These are phyloP conservation scores for Lasiurus borealis DNA, from an alignment of 2,113 vertebrate species.

Conservation along the genomic window DNA sequence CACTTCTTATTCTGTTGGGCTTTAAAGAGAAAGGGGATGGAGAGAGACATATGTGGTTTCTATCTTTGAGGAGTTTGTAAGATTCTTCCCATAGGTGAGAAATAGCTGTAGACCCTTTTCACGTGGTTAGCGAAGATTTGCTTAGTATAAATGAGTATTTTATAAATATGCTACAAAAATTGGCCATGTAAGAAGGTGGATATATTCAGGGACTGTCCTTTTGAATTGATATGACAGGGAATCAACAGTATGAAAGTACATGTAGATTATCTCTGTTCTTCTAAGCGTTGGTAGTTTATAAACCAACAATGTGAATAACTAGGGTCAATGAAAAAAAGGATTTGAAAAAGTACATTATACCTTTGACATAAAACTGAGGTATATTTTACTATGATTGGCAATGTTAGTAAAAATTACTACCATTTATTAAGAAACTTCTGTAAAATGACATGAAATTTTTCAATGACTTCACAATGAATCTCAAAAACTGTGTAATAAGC, in stretches of 20 bases:
- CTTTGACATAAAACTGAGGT: background rate
- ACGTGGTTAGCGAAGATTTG: background rate
- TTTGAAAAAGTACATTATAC: background rate
- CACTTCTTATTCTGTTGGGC: background rate
- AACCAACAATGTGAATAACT: background rate
- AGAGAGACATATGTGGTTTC: too few relatives aligned
- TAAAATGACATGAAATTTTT: background rate
- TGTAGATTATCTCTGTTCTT: slow-evolving; percentile 20
- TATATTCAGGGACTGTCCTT: background rate
- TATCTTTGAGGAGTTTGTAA: background rate
- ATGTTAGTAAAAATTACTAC: background rate
- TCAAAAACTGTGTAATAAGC: background rate
- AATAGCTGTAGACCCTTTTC: background rate
- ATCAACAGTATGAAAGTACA: background rate
- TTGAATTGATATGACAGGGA: background rate
- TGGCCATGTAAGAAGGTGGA: background rate
- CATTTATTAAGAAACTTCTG: slow-evolving; percentile 1
- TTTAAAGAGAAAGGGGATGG: background rate
- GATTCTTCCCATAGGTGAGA: background rate
- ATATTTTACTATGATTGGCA: background rate
- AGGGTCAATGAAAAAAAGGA: background rate
- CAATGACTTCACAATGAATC: background rate
- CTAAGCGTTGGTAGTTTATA: slow-evolving; percentile 15
- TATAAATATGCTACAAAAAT: background rate
- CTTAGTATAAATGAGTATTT: background rate